Percentiles rank a stretch among this genome's conserved stretches.
Evolutionary conservation across 2,888 invertebrate species (phyloP).

Genomic region (Drosophila ustulata): DNA sequence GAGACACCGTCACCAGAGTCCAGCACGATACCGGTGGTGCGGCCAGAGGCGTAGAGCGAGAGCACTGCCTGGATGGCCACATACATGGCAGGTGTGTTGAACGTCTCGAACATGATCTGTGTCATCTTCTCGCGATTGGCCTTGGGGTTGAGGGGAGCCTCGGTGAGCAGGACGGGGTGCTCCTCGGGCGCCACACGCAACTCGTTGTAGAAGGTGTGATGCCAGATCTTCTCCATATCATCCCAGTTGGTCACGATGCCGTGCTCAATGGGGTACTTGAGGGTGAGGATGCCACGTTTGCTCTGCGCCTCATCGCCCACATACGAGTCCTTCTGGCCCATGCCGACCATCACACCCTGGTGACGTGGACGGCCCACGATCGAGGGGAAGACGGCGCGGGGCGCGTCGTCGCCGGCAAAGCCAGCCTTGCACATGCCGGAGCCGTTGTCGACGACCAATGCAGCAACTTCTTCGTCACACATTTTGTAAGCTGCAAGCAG

Average conservation of each 20-base stretch:
- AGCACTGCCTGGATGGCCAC: slow-evolving; percentile 97
- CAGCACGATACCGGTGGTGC: slow-evolving; percentile 98
- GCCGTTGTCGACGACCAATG: slow-evolving; percentile 96
- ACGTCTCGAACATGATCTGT: slow-evolving; percentile 97
- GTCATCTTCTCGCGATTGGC: slow-evolving; percentile 96
- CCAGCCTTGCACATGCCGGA: slow-evolving; percentile 98
- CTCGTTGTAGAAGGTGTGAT: slow-evolving; percentile 99
- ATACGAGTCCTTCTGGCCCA: slow-evolving; percentile 96
- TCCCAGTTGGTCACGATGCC: slow-evolving; percentile 99
- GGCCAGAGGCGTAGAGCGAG: slow-evolving; percentile 97
- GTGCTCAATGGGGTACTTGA: slow-evolving; percentile 99
- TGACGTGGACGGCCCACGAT: slow-evolving; percentile 96
- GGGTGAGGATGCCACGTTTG: slow-evolving; percentile 95
- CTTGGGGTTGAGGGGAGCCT: slow-evolving; percentile 95
- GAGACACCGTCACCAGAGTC: slow-evolving; percentile 98
- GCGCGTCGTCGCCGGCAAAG: slow-evolving; percentile 95
- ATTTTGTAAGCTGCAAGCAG: slow-evolving; percentile 86
- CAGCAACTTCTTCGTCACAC: slow-evolving; percentile 98
- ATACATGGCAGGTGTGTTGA: slow-evolving; percentile 97
- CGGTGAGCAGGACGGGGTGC: slow-evolving; percentile 94
- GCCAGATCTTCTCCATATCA: slow-evolving; percentile 99
- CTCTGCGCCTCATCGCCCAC: slow-evolving; percentile 95
- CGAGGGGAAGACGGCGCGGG: slow-evolving; percentile 95
- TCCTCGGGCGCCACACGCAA: slow-evolving; percentile 97
- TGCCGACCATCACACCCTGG: slow-evolving; percentile 96